Base-by-base conservation (phyloP, 2,113 vertebrate genomes). In the Ammospiza caudacuta region DNA sequence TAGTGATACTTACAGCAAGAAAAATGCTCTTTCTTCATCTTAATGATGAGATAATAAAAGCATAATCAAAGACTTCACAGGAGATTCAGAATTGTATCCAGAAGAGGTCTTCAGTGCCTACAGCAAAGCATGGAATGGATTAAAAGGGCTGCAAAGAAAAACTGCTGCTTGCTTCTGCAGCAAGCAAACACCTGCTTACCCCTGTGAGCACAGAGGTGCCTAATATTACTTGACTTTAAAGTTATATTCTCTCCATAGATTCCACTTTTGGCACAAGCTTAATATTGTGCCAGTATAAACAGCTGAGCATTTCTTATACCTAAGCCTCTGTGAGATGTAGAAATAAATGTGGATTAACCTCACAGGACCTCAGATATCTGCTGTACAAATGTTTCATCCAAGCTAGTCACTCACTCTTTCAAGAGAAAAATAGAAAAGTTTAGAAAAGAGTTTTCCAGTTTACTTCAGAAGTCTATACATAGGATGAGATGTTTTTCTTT, bases 11-110 rank as follows among this genome's bases (percentile, higher is more conserved):
- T 68, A 35, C 28, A 15, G 6, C 12, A 59, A 39, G 41, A 54
- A 72, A 75, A 63, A 1, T 61, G 6, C 0, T 47, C 35, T 66
- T 90, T 66, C 25, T 74, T 61, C 0, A 0, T 44, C 21, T 25
- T 55, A 86, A 66, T 44, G 18, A 46, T n/a, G 9, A 66, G 16
- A 31, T 44, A 4, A 28, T 41, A 70, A 64, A 86, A 89, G 54
- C 5, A 20, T 9, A 52, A 47, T 20, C 13, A 63, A 41, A 75
- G 72, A 6, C 25, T 31, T 87, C 39, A 55, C 33, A 59, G 37
- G 57, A 94, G 5, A 28, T 83, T 55, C 28, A n/a, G 14, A 83
- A 54, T 16, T 67, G 14, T 33, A 37, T 37, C 31, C 63, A 51
- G 44, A 87, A 58, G 37, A 58, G 7, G 6, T 3, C 17, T 55